These are phyloP conservation scores for Nycticebus coucang DNA, from an alignment of 2,113 vertebrate species.

Conservation along the genomic window DNA sequence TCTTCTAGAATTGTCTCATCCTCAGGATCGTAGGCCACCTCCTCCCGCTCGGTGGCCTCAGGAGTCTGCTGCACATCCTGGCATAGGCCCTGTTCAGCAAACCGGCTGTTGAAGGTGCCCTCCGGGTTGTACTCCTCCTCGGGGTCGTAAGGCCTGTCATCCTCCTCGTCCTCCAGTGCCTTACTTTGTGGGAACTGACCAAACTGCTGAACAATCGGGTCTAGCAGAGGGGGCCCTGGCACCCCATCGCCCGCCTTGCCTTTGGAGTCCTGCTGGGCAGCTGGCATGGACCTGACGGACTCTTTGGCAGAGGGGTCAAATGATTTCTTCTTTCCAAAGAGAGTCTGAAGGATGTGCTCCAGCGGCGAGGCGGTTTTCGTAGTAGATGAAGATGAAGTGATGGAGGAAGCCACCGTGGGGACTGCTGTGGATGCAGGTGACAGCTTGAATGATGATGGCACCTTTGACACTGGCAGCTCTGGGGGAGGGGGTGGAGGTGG, in stretches of 20 bases:
- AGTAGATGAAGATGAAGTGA: constrained; percentile 38
- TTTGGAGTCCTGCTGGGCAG: constrained; percentile 74
- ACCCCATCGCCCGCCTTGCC: constrained; percentile 77
- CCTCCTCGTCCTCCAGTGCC: constrained; percentile 89
- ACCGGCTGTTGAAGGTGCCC: constrained; percentile 81
- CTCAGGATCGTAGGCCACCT: constrained; percentile 96
- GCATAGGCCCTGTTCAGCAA: constrained; percentile 71
- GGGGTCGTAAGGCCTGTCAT: constrained; percentile 96
- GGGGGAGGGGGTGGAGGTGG: constrained; percentile 84
- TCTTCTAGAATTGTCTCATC: constrained; percentile 96
- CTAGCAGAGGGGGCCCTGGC: constrained; percentile 85
- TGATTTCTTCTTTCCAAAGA: constrained; percentile 90
- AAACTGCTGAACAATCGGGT: constrained; percentile 96
- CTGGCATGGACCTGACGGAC: constrained; percentile 70
- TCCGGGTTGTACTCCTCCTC: constrained; percentile 95
- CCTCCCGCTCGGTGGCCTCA: constrained; percentile 84
- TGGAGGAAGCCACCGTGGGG: constrained; percentile 43
- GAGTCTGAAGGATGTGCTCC: constrained; percentile 92
- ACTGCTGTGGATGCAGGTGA: constrained; percentile 67
- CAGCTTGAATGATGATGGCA: constrained; percentile 81
- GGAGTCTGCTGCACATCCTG: constrained; percentile 73
- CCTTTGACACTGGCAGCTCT: constrained; percentile 76
- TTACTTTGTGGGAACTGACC: constrained; percentile 92
- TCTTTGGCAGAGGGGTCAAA: constrained; percentile 83
- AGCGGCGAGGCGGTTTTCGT: constrained; percentile 87